These are phyloP conservation scores for Falcaria lacertinaria DNA, from an alignment of 2,888 invertebrate genomes.

Conservation along the genomic window DNA sequence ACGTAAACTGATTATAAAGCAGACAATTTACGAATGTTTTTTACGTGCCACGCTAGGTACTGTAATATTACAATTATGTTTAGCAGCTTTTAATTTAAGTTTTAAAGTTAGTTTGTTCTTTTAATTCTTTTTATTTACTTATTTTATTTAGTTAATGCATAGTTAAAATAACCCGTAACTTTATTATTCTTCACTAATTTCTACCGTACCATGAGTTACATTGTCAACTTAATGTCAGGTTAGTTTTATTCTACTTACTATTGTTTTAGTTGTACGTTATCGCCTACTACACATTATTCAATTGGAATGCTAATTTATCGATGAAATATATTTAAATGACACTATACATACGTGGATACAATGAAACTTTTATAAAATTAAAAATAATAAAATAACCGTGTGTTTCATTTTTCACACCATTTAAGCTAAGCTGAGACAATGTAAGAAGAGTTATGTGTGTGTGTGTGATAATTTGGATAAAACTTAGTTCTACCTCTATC, in stretches of 20 bases:
- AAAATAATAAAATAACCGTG: slow-evolving; percentile 49
- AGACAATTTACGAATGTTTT: slow-evolving; percentile 44
- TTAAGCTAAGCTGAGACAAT: too few species aligned
- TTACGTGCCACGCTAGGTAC: slow-evolving; percentile 36
- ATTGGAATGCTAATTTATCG: slow-evolving; percentile 63
- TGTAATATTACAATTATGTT: slow-evolving; percentile 49
- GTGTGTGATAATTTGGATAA: too few species aligned
- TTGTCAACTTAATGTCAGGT: slow-evolving; percentile 21
- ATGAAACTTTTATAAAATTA: slow-evolving; percentile 75
- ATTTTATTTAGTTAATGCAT: slow-evolving; percentile 62
- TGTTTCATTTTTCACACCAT: slow-evolving; percentile 51
- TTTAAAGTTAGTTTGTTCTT: slow-evolving; percentile 41
- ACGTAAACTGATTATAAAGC: slow-evolving; percentile 35
- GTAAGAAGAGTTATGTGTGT: too few species aligned
- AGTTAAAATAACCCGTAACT: slow-evolving; percentile 56
- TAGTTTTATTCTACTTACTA: slow-evolving; percentile 41
- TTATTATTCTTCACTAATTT: slow-evolving; percentile 44
- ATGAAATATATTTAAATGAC: slow-evolving; percentile 71
- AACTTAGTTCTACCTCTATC: too few species aligned
- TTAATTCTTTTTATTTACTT: slow-evolving; percentile 61
- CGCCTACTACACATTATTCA: slow-evolving; percentile 76
- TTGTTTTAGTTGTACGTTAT: slow-evolving; percentile 61
- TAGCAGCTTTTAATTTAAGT: slow-evolving; percentile 71
- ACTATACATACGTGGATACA: slow-evolving; percentile 74
- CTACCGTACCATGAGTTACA: slow-evolving; percentile 20